phyloP scores from a whole-genome alignment of 2,888 invertebrate genomes.

The Phaedon cochleariae region DNA sequence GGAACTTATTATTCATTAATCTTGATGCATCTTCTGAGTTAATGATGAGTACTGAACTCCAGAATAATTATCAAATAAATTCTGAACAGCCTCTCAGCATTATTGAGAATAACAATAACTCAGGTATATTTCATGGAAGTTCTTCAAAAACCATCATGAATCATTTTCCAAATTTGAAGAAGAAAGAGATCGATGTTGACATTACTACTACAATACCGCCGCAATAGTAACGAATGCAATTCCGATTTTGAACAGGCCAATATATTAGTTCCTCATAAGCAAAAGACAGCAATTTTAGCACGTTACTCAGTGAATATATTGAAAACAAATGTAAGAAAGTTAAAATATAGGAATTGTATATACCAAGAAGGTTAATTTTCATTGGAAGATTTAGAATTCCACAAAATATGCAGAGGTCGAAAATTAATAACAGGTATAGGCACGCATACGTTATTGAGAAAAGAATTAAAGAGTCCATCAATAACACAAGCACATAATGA shows the following conservation, averaged over 20 bases:
- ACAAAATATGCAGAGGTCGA: neutral
- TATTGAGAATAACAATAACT: neutral
- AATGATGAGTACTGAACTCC: too few species aligned
- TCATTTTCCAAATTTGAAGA: too few species aligned
- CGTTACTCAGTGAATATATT: neutral
- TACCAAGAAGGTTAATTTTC: neutral
- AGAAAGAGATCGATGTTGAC: too few species aligned
- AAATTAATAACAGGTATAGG: neutral
- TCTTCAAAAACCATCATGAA: neutral
- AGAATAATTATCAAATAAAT: neutral
- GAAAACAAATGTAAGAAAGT: neutral
- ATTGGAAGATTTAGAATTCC: neutral
- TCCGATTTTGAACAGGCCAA: conserved; percentile 5
- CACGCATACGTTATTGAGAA: neutral
- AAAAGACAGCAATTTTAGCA: neutral
- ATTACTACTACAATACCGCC: too few species aligned
- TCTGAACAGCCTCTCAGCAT: neutral
- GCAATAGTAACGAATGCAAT: neutral
- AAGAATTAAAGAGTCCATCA: neutral
- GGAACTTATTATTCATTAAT: too few species aligned
- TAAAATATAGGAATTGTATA: neutral
- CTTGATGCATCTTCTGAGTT: too few species aligned
- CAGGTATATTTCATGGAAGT: neutral
- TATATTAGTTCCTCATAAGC: neutral
- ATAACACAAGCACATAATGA: conserved; percentile 1